Base-by-base conservation (phyloP, 2,797 vertebrate genomes). In the Euphonia xanthogaster region DNA sequence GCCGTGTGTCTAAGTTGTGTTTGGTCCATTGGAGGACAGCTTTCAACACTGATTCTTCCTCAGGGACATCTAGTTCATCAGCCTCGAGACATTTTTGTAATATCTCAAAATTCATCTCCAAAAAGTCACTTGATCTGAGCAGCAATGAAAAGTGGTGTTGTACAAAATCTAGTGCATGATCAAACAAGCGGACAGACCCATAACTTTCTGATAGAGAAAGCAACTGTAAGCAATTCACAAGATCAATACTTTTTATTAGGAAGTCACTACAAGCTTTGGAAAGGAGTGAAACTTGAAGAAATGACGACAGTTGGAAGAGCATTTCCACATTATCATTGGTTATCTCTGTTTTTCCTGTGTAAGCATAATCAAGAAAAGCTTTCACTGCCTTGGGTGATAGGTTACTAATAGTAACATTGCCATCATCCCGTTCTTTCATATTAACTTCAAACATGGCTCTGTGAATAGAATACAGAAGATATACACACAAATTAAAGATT, bases 391-490 rank as follows among this genome's bases (percentile, higher is more conserved):
- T 98, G 7, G 98, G 97, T 82, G 98, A 98, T 87, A 99, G 98
- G 97, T 99, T 98, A 95, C 98, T 98, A 88, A 99, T 98, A 35
- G 98, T 99, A 71, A 99, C 99, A 57, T 98, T 98, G 77, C 99
- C 99, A 85, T 98, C 99, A 58, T 98, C 99, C 91, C 99, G 97
- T 98, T 99, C 99, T 95, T 98, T 98, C 99, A 99, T 99, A 95
- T 99, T 98, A 92, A 99, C 98, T 98, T 99, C 99, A 97, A 99
- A 99, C 99, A 99, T 99, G 88, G 99, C 99, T 97, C 99, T 99
- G 97, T 48, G 95, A 72, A 97, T 96, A 97, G 94, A 97, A 96
- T 80, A 97, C 25, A 96, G 73, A 97, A 97, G 72, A 98, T 53
- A 97, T 8, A 94, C 62, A 86, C 31, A 93, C 21, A 80, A 92